Base-by-base conservation (phyloP, 2,797 vertebrate species). In the Eulemur rubriventer region DNA sequence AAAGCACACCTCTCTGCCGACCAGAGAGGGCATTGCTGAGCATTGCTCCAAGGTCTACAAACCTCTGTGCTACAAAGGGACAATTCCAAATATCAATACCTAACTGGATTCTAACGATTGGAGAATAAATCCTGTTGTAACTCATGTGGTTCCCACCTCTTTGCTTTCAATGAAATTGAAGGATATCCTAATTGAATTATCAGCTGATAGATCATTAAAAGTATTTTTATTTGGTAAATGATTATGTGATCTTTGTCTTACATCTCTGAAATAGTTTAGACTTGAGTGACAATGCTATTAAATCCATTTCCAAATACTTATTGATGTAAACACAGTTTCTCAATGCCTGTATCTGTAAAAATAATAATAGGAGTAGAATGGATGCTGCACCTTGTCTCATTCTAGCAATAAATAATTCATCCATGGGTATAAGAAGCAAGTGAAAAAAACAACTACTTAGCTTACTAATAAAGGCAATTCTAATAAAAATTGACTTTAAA, bases 81-180 rank as follows among this genome's bases (percentile, higher is more conserved):
- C 6, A 12, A 46, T 69, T 81, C 43, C 14, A 57, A 76, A 72
- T 55, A 46, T 5, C 30, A 70, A 70, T n/a, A 26, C 81, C 70
- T 61, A 81, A 28, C 14, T 18, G 4, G 13, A 82, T 79, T 83
- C 72, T 22, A 86, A 75, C 14, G 79, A 69, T 63, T n/a, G 33
- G 52, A n/a, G 20, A 80, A 84, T n/a, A 70, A 69, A 82, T 28
- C 28, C 63, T 78, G 67, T 72, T 80, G 16, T 43, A 59, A 97
- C 24, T 11, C 78, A 24, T 20, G 22, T 61, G 18, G 33, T 67
- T 63, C 41, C 52, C 10, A 79, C 10, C 67, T 89, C 63, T 96
- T 90, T 33, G 35, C 89, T 97, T 84, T 96, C 79, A 78, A 89
- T 30, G 84, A 57, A 93, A 61, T 50, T 76, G 61, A 81, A 91